Conservation (phyloP, 2,113 vertebrate species). For the Myocastor coypus region DNA sequence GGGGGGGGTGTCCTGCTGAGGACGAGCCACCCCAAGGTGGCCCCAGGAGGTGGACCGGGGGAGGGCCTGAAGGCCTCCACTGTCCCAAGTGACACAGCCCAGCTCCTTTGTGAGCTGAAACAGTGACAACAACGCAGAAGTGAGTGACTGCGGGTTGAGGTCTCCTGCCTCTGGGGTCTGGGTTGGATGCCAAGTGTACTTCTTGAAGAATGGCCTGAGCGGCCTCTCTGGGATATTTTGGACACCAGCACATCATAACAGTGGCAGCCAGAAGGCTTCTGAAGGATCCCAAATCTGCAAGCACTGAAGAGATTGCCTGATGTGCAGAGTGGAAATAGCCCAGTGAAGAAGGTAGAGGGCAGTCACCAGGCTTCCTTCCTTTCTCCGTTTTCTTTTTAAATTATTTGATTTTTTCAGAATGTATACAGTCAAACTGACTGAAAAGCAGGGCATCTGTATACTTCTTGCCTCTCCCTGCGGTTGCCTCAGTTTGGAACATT, state of each 20-base stretch:
- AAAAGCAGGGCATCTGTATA: background rate
- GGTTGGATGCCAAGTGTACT: background rate
- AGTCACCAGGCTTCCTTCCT: background rate
- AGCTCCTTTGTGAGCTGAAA: background rate
- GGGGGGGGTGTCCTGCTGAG: background rate
- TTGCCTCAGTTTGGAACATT: background rate
- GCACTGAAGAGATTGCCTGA: background rate
- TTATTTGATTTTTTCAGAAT: background rate
- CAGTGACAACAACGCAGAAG: background rate
- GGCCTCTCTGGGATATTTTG: background rate
- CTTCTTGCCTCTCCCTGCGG: rapidly evolving
- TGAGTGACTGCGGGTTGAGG: rapidly evolving
- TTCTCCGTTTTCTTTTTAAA: background rate
- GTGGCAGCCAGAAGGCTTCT: background rate
- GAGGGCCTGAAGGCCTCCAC: too few relatives aligned
- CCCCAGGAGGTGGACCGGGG: background rate
- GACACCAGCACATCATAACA: background rate
- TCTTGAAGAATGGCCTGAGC: background rate
- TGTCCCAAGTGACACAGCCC: too few relatives aligned
- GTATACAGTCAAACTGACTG: background rate
- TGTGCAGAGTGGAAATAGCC: background rate
- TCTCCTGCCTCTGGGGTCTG: background rate
- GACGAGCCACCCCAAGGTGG: background rate
- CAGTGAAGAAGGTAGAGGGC: background rate
- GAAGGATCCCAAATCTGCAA: background rate